These are phyloP conservation scores for Danio choprae DNA, from an alignment of 2,797 vertebrate species.

Conservation along the genomic window DNA sequence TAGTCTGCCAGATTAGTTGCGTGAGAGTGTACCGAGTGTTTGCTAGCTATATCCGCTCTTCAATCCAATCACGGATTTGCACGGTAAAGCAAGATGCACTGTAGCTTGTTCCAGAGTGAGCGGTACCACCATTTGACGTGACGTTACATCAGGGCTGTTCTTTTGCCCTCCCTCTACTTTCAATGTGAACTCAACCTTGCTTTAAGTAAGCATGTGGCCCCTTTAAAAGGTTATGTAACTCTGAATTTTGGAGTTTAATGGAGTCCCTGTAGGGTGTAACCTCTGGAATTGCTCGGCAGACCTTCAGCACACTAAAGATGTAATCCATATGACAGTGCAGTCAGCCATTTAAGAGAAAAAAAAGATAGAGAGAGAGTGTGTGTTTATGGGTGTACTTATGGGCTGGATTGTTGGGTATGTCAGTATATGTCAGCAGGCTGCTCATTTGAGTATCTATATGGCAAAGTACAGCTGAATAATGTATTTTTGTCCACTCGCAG, in stretches of 20 bases:
- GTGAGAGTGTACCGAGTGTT: constrained; percentile 26
- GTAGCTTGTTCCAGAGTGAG: neutral
- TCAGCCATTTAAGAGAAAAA: constrained; percentile 35
- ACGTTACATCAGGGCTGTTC: constrained; percentile 25
- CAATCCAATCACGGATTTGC: constrained; percentile 44
- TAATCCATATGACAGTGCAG: constrained; percentile 51
- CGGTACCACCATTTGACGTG: constrained; percentile 7
- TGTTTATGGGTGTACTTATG: constrained; percentile 39
- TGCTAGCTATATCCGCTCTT: constrained; percentile 28
- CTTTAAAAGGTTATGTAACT: constrained; percentile 52
- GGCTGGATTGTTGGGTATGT: constrained; percentile 23
- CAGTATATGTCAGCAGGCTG: constrained; percentile 48
- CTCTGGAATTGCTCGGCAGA: constrained; percentile 47
- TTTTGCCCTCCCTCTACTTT: constrained; percentile 31
- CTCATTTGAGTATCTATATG: constrained; percentile 50
- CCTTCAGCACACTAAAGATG: constrained; percentile 39
- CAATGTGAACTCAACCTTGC: constrained; percentile 33
- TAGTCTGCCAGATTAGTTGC: constrained; percentile 45
- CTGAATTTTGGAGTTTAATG: constrained; percentile 43
- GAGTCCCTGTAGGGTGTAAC: constrained; percentile 45
- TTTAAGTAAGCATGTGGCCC: constrained; percentile 34
- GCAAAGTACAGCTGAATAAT: constrained; percentile 49
- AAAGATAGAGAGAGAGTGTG: constrained; percentile 4
- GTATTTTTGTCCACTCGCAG: constrained; percentile 46
- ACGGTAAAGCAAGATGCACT: constrained; percentile 5